phyloP scores from a whole-genome alignment of 2,888 invertebrate species.

The Lissonota sp. region DNA sequence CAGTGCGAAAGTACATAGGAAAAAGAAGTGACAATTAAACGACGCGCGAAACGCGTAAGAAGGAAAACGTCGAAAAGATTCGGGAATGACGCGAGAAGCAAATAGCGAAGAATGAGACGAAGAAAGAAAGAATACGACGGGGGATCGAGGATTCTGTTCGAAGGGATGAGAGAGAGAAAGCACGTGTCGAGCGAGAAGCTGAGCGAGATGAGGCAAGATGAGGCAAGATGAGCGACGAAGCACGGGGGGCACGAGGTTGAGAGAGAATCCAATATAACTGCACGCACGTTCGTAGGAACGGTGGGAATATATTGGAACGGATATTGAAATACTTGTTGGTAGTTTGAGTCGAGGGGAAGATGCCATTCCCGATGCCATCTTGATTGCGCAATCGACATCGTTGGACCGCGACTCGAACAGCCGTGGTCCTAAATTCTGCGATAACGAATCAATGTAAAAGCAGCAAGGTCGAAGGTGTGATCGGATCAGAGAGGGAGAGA shows the following conservation, averaged over 20 bases:
- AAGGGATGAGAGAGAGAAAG: slow-evolving; percentile 36
- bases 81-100: slow-evolving; percentile 4
- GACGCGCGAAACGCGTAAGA: too few relatives aligned
- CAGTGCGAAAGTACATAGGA: too few relatives aligned
- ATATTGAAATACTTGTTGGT: slow-evolving; percentile 83
- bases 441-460: slow-evolving; percentile 75
- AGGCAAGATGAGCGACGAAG: slow-evolving; percentile 54
- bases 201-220: slow-evolving; percentile 45
- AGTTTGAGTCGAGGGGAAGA: slow-evolving; percentile 81
- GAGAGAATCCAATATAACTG: slow-evolving; percentile 81
- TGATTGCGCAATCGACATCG: slow-evolving; percentile 81
- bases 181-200: slow-evolving; percentile 57
- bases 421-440: slow-evolving; percentile 76
- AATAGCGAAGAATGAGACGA: slow-evolving; percentile 9
- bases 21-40: too few relatives aligned
- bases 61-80: too few relatives aligned
- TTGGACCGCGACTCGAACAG: slow-evolving; percentile 62
- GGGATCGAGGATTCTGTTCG: slow-evolving; percentile 17
- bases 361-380: slow-evolving; percentile 82
- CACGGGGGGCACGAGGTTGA: slow-evolving; percentile 42
- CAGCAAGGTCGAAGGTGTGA: background rate
- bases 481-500: too few relatives aligned
- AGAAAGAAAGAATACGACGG: background rate
- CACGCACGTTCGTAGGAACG: slow-evolving; percentile 81
- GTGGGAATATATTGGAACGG: slow-evolving; percentile 82